Conservation (phyloP, 92 coral and sea anemone genomes). For the Galaxea fascicularis region DNA sequence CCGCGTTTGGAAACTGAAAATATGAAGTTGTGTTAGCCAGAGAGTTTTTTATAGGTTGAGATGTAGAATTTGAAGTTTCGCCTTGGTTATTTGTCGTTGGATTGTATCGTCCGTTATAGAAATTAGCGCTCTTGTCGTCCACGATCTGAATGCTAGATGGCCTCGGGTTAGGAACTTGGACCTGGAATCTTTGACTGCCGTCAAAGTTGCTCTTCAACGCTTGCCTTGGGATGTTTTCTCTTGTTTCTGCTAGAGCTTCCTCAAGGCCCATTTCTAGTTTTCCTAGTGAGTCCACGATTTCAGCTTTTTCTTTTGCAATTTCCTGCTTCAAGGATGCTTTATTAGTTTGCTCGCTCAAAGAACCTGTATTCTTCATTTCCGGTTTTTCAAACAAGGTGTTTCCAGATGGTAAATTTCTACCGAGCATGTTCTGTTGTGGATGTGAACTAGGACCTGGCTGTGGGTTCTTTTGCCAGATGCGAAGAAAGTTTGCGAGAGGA, state of each 20-base stretch:
- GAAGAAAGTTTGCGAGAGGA: slow-evolving; percentile 49
- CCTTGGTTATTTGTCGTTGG: slow-evolving; percentile 5
- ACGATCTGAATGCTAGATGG: slow-evolving; percentile 6
- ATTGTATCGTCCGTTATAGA: not conserved
- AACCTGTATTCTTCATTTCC: not conserved
- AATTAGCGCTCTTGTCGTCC: not conserved
- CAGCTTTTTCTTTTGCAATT: slow-evolving; percentile 39
- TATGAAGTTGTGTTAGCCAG: not conserved
- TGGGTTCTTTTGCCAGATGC: slow-evolving; percentile 28
- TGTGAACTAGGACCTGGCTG: not conserved
- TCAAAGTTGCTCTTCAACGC: not conserved
- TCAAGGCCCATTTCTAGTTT: slow-evolving; percentile 45
- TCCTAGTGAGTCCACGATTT: slow-evolving; percentile 48
- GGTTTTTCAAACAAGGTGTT: slow-evolving; percentile 2
- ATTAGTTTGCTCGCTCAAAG: not conserved
- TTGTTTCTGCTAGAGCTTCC: slow-evolving; percentile 46
- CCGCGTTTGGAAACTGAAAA: not conserved
- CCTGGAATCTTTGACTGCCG: not conserved
- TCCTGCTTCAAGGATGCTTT: slow-evolving; percentile 24
- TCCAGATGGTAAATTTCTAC: slow-evolving; percentile 5
- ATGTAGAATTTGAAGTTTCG: not conserved
- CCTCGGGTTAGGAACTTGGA: slow-evolving; percentile 8
- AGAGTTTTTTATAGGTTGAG: not conserved
- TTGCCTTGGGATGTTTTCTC: slow-evolving; percentile 29
- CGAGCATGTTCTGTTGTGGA: not conserved